Evolutionary conservation across 1,140 invertebrate genomes (phyloP).

Genomic region (Dryas iulia): DNA sequence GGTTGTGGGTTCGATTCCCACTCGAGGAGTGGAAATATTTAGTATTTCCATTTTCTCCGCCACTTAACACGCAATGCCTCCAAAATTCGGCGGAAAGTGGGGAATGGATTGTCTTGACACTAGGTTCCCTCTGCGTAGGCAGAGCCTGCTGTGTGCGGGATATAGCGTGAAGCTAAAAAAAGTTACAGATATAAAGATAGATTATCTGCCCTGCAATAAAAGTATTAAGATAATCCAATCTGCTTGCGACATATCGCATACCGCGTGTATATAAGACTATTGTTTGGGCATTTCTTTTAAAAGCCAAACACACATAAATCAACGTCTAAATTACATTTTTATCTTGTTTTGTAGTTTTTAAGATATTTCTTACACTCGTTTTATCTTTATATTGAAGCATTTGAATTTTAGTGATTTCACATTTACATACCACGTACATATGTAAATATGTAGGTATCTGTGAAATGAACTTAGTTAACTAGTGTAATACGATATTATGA

Average conservation of each 20-base stretch:
- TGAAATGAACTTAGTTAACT: too few species aligned
- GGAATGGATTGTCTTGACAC: neutral
- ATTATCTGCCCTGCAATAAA: too few species aligned
- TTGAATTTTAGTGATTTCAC: neutral
- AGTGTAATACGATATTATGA: too few species aligned
- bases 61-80: too few species aligned
- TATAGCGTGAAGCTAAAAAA: too few species aligned
- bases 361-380: neutral
- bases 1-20: too few species aligned
- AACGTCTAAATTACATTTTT: neutral
- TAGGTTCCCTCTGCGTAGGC: neutral
- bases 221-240: neutral
- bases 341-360: neutral
- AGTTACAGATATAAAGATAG: too few species aligned
- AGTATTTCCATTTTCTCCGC: too few species aligned
- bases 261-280: neutral
- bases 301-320: neutral
- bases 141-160: too few species aligned
- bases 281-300: neutral
- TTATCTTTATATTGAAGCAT: neutral
- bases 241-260: neutral
- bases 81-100: neutral
- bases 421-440: too few species aligned
- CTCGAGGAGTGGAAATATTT: too few species aligned
- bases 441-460: neutral